Conservation (phyloP, 2,888 invertebrate species). For the Spodoptera littoralis region DNA sequence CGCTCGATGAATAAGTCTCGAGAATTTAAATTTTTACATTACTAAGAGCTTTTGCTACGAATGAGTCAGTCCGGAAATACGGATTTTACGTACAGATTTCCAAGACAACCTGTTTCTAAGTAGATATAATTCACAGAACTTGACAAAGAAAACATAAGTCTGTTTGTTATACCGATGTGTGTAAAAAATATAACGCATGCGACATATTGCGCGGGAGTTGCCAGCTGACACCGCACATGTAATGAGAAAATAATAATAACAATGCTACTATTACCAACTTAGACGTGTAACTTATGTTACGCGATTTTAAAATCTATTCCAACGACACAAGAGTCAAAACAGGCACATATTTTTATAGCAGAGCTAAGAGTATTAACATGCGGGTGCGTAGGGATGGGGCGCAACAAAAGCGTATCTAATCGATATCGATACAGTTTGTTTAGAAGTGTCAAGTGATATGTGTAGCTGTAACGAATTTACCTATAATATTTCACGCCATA, state of each 20-base stretch:
- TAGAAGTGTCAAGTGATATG: neutral
- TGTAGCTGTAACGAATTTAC: neutral
- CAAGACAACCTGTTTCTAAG: slow-evolving; percentile 44
- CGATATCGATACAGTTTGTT: slow-evolving; percentile 59
- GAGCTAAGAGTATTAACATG: slow-evolving; percentile 73
- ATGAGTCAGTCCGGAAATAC: slow-evolving; percentile 47
- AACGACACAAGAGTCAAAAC: slow-evolving; percentile 57
- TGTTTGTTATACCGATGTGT: slow-evolving; percentile 29
- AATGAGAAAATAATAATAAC: slow-evolving; percentile 72
- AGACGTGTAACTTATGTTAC: slow-evolving; percentile 18
- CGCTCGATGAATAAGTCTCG: slow-evolving; percentile 3
- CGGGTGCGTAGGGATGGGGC: slow-evolving; percentile 71
- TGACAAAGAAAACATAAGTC: slow-evolving; percentile 48
- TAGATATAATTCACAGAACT: slow-evolving; percentile 45
- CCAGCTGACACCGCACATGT: slow-evolving; percentile 72
- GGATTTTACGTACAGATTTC: slow-evolving; percentile 35
- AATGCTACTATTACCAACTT: slow-evolving; percentile 46
- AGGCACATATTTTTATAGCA: slow-evolving; percentile 58
- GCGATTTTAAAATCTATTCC: slow-evolving; percentile 59
- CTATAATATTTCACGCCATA: too few relatives aligned
- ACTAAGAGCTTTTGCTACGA: slow-evolving; percentile 1
- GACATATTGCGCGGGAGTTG: slow-evolving; percentile 64
- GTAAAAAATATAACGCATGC: slow-evolving; percentile 43
- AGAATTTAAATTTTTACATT: neutral
- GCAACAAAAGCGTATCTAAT: slow-evolving; percentile 43